phyloP scores from a whole-genome alignment of 2,113 vertebrate species.

The Hippocampus barbouri region DNA sequence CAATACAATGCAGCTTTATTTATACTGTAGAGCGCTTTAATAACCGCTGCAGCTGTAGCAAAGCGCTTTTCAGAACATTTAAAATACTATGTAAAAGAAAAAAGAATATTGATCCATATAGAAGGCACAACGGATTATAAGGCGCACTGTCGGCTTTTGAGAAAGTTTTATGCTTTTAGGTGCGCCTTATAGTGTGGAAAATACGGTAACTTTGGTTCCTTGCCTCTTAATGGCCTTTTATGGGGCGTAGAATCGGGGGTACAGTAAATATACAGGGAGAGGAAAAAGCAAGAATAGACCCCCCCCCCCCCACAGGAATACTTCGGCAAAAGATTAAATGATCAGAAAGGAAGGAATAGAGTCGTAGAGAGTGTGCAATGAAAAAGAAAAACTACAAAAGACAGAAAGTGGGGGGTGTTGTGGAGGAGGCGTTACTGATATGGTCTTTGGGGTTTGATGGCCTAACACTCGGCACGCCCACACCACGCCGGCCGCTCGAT shows the following conservation, averaged over 20 bases:
- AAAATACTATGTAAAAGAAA: no score
- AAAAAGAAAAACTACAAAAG: neutral
- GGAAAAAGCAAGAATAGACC: neutral
- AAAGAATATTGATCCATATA: no score
- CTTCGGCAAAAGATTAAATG: neutral
- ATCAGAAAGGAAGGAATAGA: neutral
- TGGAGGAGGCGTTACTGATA: constrained; percentile 3
- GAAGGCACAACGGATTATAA: no score
- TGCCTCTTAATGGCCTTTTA: neutral
- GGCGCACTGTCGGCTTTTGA: no score
- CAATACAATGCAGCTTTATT: no score
- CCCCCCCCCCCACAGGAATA: no score
- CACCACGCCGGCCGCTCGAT: constrained; percentile 26
- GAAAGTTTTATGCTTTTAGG: no score
- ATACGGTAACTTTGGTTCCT: neutral
- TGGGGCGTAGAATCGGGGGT: neutral
- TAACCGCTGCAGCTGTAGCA: no score
- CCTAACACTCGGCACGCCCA: constrained; percentile 33
- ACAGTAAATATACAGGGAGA: neutral
- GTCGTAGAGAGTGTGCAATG: neutral
- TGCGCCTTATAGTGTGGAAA: no score
- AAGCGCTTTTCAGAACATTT: no score
- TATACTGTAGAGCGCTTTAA: no score
- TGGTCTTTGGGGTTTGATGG: constrained; percentile 45
- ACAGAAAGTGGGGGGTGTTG: neutral